Evolutionary conservation across 2,113 vertebrate genomes (phyloP), one percentile per base, ranked within the genome.

Genomic region (Ciconia stormi): DNA sequence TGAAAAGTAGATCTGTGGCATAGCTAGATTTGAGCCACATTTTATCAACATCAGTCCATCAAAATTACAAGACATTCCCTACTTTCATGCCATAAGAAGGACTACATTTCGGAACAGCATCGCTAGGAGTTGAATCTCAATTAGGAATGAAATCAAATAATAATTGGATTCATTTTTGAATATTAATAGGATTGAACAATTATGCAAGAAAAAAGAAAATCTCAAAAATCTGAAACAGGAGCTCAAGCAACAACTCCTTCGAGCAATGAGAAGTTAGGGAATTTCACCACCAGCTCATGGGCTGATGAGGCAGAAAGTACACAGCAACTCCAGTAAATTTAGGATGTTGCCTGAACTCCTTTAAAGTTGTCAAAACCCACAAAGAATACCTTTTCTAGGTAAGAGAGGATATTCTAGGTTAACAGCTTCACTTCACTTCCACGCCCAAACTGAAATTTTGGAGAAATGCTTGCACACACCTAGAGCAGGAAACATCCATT

Each of bases 401-500:
- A 72, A 21, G 40, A 77, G 27, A 84, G n/a, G 26, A 81, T 58
- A 80, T 23, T 69, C 65, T 76, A 18, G 25, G 26, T 58, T 85
- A 88, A 82, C 9, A 88, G 62, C 18, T 82, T 95, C 58, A 26
- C 52, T 87, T 69, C 6, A 50, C 10, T 93, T 87, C 40, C 52
- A 69, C 2, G 0, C 6, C 47, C 40, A 27, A 55, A 65, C 32
- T 47, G 71, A 83, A 44, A 90, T 91, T 89, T 59, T 82, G 26
- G 78, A 79, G 53, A 91, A 91, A 81, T 25, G 23, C 52, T 95
- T 88, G 50, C 66, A 82, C 59, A 76, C 49, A 91, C 49, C 55
- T 95, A 82, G 4, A 91, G 63, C 66, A 90, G 90, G 74, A 95
- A 97, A 90, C 73, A 90, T 84, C 70, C 70, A 78, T 82, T 83